phyloP scores from a whole-genome alignment of 2,113 vertebrate genomes.

The Xenopus borealis region DNA sequence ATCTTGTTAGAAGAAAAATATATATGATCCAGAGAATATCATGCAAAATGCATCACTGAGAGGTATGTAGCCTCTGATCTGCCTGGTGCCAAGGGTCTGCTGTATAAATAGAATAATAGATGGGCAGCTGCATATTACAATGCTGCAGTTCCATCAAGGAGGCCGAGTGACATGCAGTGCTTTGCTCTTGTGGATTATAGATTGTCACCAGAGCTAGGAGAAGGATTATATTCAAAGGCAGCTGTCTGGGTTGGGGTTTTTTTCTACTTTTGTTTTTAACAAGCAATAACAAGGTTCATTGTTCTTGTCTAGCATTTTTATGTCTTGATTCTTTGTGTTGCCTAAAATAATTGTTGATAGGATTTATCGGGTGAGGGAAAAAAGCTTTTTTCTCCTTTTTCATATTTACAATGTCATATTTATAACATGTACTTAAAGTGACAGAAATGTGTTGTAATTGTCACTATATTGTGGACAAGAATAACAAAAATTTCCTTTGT shows the following conservation, averaged over 20 bases:
- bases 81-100: constrained; percentile 32
- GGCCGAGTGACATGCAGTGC: constrained; percentile 30
- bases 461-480: too few relatives aligned
- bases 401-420: too few relatives aligned
- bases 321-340: not conserved
- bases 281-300: constrained; percentile 4
- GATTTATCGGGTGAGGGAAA: not conserved
- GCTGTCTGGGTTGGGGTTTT: constrained; percentile 23
- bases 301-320: constrained; percentile 1
- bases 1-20: not conserved
- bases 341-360: not conserved
- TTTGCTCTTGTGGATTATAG: constrained; percentile 30
- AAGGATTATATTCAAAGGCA: constrained; percentile 29
- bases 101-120: constrained; percentile 41
- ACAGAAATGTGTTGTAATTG: too few relatives aligned
- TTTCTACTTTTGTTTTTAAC: constrained; percentile 17
- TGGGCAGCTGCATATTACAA: constrained; percentile 37
- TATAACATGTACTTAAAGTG: too few relatives aligned
- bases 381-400: not conserved
- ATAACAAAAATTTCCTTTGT: too few relatives aligned
- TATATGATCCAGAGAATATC: constrained; percentile 13
- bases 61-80: constrained; percentile 28
- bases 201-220: constrained; percentile 29
- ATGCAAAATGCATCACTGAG: constrained; percentile 1
- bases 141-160: constrained; percentile 28